phyloP scores from a whole-genome alignment of 2,797 vertebrate genomes.

The Periparus ater region DNA sequence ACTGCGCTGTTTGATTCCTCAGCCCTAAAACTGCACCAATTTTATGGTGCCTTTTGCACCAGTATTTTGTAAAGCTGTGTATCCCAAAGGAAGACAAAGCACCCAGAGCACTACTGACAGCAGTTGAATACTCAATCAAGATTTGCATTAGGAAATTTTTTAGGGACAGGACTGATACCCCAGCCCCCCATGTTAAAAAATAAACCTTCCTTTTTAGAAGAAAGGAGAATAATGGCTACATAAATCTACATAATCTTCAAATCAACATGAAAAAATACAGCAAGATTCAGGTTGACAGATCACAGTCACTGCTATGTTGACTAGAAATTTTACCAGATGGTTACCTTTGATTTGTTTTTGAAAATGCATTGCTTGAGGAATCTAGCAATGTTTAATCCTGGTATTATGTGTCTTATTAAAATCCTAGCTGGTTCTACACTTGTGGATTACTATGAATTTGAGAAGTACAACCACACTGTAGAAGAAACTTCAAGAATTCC shows the following conservation, averaged over 20 bases:
- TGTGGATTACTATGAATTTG: constrained; percentile 20
- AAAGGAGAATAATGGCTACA: neutral
- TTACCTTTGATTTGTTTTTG: constrained; percentile 34
- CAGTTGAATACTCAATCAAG: neutral
- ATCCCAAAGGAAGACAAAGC: neutral
- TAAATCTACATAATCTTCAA: neutral
- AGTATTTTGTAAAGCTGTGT: neutral
- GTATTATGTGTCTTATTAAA: constrained; percentile 58
- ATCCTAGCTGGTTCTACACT: neutral
- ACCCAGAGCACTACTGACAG: neutral
- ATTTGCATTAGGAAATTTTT: neutral
- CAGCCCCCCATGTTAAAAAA: neutral
- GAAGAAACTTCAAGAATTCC: constrained; percentile 36
- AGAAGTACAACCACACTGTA: neutral
- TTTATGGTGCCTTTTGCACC: neutral
- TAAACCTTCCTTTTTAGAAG: neutral
- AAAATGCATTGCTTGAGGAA: constrained; percentile 20
- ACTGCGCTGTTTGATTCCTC: neutral
- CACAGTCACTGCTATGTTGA: neutral
- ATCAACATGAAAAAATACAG: neutral
- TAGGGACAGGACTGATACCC: neutral
- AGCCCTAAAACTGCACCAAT: neutral
- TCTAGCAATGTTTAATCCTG: constrained; percentile 41
- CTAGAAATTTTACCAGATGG: neutral
- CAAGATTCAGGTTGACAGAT: neutral